phyloP scores from a whole-genome alignment of 2,797 vertebrate genomes.

The Pelobates cultripes region DNA sequence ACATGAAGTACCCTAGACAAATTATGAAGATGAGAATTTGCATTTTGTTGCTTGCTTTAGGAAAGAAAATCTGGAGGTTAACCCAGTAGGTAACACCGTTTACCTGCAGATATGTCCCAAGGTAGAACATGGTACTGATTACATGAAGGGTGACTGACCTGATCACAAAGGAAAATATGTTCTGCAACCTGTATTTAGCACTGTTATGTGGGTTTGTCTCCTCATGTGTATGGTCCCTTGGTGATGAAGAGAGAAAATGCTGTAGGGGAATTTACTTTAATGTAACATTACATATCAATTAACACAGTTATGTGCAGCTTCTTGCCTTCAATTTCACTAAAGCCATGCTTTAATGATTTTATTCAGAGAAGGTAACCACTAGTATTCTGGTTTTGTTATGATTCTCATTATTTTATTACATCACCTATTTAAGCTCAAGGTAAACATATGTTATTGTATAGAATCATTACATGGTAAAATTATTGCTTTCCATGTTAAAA shows the following conservation, averaged over 20 bases:
- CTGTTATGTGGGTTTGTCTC: not conserved
- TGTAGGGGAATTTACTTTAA: not conserved
- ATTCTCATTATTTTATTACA: no score
- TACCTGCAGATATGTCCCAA: conserved; percentile 8
- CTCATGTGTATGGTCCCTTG: not conserved
- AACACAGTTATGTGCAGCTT: not conserved
- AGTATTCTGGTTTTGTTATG: no score
- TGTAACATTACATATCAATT: not conserved
- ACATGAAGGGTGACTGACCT: not conserved
- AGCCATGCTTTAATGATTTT: not conserved
- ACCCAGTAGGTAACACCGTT: not conserved
- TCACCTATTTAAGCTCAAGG: no score
- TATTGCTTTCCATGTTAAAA: no score
- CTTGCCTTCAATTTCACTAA: not conserved
- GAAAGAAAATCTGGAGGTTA: not conserved
- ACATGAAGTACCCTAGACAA: conserved; percentile 25
- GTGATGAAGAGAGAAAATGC: not conserved
- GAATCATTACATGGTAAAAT: no score
- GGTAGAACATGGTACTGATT: not conserved
- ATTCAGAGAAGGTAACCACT: no score
- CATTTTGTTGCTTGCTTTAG: not conserved
- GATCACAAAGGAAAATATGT: not conserved
- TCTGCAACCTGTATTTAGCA: not conserved
- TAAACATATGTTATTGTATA: no score
- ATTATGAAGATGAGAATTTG: conserved; percentile 27